Conservation (phyloP, 2,797 vertebrate species). For the Loriculus beryllinus region DNA sequence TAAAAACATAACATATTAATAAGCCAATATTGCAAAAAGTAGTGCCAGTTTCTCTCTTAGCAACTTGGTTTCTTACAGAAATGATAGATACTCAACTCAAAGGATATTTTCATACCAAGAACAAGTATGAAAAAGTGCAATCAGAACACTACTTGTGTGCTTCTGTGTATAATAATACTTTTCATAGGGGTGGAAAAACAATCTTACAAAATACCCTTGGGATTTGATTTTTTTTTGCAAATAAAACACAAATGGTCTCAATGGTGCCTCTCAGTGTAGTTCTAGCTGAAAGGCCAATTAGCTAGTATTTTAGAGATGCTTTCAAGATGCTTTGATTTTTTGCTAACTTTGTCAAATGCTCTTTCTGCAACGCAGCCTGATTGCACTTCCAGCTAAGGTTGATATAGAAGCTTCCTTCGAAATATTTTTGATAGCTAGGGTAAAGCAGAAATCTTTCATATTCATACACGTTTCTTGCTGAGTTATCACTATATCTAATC, state of each 20-base stretch:
- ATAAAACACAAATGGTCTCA: neutral
- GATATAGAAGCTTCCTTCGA: neutral
- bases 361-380: neutral
- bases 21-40: neutral
- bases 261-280: neutral
- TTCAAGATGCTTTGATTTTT: slow-evolving; percentile 24
- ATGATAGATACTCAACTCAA: neutral
- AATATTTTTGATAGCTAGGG: neutral
- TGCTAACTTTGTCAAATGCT: neutral
- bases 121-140: neutral
- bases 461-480: neutral
- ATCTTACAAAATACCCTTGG: neutral
- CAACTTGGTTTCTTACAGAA: neutral
- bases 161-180: neutral
- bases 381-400: neutral
- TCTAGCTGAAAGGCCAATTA: neutral
- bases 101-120: neutral
- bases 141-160: neutral
- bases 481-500: neutral
- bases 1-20: neutral
- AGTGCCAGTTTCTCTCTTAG: neutral
- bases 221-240: neutral
- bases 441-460: neutral
- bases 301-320: neutral
- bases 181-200: neutral